Evolutionary conservation across 1,140 invertebrate genomes (phyloP), one percentile per base, ranked within the genome.

Genomic region (Cydia pomonella): DNA sequence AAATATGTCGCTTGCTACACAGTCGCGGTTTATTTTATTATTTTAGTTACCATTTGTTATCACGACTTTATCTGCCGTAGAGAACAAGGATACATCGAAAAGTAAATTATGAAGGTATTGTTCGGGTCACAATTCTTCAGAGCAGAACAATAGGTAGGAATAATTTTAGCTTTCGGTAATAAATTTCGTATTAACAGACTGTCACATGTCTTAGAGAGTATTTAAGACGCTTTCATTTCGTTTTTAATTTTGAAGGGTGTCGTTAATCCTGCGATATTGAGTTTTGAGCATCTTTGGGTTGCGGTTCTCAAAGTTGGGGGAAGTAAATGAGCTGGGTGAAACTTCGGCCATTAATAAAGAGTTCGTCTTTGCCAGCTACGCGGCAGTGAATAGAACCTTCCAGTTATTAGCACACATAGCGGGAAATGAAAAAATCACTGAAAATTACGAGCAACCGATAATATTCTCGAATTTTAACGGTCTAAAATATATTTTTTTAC

Each of bases 31-130:
- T 87, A 89, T 90, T 91, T 91, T 92, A 89, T 92, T 92, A 92
- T 92, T 92, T 92, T 91, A 91, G 88, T 91, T 91, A 90, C 87
- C 88, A 91, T 92, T 92, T 87, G 88, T 92, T 92, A 92, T 92
- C 91, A 92, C 89, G 90, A 92, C 88, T 92, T 91, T 92, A 92
- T 92, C 90, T 91, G 82, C 82, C 76, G 87, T 88, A 82, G 82
- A 87, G 87, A 84, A 87, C 83, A 86, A 85, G 84, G 88, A 88
- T 87, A 86, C 84, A 84, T 91, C 87, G 87, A 87, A 92, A 90
- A 87, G 85, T 92, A 92, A 92, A 90, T 92, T 92, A 92, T 91
- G 88, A 87, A 85, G 76, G 89, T 81, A 92, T 92, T 92, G 90
- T 92, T 91, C 80, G 74, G 82, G 80, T 87, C 85, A 83, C 78